phyloP scores from a whole-genome alignment of 2,888 invertebrate genomes.

The Boloria selene region DNA sequence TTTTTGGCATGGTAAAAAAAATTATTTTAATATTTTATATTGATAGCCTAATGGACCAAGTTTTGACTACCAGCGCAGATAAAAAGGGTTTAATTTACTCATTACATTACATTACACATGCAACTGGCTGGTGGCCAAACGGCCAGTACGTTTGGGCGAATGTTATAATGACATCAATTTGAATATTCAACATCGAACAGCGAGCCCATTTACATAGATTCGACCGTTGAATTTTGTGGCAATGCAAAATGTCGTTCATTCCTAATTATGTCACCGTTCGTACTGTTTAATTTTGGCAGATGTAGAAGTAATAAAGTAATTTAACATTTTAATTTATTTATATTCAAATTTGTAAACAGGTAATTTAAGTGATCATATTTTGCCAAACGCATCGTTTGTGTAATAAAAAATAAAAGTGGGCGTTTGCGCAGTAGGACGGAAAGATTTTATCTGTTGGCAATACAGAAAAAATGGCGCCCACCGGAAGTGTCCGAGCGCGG shows the following conservation, averaged over 20 bases:
- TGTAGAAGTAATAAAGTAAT: slow-evolving; percentile 21
- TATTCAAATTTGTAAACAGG: slow-evolving; percentile 19
- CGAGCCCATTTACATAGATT: slow-evolving; percentile 80
- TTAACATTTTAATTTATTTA: background rate
- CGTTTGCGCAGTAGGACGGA: slow-evolving; percentile 80
- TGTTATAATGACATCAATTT: slow-evolving; percentile 83
- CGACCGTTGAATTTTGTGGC: slow-evolving; percentile 79
- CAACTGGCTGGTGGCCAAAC: slow-evolving; percentile 78
- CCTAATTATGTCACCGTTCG: slow-evolving; percentile 59
- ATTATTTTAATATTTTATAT: slow-evolving; percentile 1
- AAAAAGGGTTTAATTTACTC: slow-evolving; percentile 74
- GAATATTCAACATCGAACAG: slow-evolving; percentile 82
- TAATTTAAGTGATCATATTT: slow-evolving; percentile 51
- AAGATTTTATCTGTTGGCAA: slow-evolving; percentile 83
- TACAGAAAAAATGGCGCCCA: slow-evolving; percentile 83
- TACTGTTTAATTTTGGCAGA: slow-evolving; percentile 38
- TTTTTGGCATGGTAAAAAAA: slow-evolving; percentile 1
- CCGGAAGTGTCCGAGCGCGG: slow-evolving; percentile 82
- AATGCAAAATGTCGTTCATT: slow-evolving; percentile 71
- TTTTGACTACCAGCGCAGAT: slow-evolving; percentile 56
- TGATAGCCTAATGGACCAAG: slow-evolving; percentile 19
- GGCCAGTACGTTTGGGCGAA: slow-evolving; percentile 70
- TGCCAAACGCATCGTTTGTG: slow-evolving; percentile 70
- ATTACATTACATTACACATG: slow-evolving; percentile 73
- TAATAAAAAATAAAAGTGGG: slow-evolving; percentile 71